These are phyloP conservation scores for Leptinotarsa juncta DNA, from an alignment of 2,888 invertebrate species.

Conservation along the genomic window DNA sequence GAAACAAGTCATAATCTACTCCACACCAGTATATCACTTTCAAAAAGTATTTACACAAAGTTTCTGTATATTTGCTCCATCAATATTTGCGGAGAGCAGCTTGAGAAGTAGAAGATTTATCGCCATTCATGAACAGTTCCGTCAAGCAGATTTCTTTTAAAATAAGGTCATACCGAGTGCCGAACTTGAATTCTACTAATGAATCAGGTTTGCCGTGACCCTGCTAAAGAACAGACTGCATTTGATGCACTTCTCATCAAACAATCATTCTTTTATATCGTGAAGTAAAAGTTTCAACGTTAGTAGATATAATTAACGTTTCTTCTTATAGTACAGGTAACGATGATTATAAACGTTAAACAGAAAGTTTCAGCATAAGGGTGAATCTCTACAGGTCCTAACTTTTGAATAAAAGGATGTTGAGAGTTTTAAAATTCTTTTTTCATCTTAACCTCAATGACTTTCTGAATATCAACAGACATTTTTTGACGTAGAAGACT, in stretches of 20 bases:
- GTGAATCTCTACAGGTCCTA: too few species aligned
- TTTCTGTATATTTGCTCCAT: neutral
- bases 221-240: neutral
- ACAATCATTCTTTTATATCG: neutral
- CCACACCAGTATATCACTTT: neutral
- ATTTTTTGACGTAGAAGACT: too few species aligned
- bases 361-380: too few species aligned
- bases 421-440: too few species aligned
- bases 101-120: neutral
- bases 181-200: conserved; percentile 20
- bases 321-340: neutral
- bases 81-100: neutral
- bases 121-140: neutral
- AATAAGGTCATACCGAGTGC: conserved; percentile 14
- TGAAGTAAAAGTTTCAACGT: neutral
- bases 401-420: too few species aligned
- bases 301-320: neutral
- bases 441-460: too few species aligned
- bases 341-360: neutral
- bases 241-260: conserved; percentile 8
- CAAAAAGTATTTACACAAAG: neutral
- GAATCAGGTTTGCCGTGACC: conserved; percentile 25
- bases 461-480: too few species aligned
- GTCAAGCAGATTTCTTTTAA: conserved; percentile 1
- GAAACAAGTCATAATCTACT: neutral